A percentile compares a stretch with the other conserved stretches of the same genome.
These are phyloP conservation scores for Ptychodera flava DNA, from an alignment of 35 echinoderm and acorn worm genomes.

Conservation along the genomic window DNA sequence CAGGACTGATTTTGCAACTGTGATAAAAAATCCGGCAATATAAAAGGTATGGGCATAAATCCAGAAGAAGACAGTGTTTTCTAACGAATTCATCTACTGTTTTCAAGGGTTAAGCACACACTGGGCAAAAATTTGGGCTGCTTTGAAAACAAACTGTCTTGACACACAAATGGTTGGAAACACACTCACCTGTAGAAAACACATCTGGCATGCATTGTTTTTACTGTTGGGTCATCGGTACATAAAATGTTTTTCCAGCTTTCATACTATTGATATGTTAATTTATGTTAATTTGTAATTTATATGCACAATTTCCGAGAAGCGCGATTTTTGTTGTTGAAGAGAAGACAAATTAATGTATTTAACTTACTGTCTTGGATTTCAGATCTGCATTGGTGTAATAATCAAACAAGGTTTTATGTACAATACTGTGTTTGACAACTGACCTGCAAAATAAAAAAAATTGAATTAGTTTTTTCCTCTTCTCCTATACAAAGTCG, in stretches of 20 bases:
- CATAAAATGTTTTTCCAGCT: too few species aligned
- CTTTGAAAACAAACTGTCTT: too few species aligned
- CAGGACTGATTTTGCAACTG: too few species aligned
- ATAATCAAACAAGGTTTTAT: slow-evolving; percentile 83
- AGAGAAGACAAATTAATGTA: background rate
- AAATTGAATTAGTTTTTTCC: too few species aligned
- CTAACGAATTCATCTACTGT: too few species aligned
- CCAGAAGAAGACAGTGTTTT: too few species aligned
- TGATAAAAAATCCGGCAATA: too few species aligned
- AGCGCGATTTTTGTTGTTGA: too few species aligned
- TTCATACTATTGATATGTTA: background rate
- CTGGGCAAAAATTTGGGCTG: too few species aligned
- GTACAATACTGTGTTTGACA: slow-evolving; percentile 88
- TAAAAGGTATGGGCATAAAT: too few species aligned
- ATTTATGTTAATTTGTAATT: background rate
- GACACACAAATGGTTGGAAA: background rate
- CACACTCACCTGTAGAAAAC: background rate
- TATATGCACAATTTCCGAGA: background rate
- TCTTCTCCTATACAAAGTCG: too few species aligned
- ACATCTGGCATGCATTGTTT: background rate
- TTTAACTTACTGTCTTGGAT: slow-evolving; percentile 61
- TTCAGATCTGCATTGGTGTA: slow-evolving; percentile 52
- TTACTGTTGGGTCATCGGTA: background rate
- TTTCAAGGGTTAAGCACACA: too few species aligned
- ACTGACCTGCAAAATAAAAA: slow-evolving; percentile 63